phyloP scores from a whole-genome alignment of 2,797 vertebrate species.

The Emys orbicularis region DNA sequence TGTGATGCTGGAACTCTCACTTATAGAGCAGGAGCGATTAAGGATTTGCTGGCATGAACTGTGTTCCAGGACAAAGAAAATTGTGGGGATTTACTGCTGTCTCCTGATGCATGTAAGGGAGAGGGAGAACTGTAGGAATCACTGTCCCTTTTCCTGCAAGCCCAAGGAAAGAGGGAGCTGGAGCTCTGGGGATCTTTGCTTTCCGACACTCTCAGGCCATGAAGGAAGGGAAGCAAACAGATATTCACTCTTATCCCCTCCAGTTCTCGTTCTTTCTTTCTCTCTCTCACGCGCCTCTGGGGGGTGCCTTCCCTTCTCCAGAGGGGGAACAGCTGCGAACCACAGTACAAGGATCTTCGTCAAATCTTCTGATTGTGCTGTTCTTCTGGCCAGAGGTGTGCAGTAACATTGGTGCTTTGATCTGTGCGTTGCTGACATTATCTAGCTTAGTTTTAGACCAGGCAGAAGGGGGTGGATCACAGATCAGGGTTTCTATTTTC shows the following conservation, averaged over 20 bases:
- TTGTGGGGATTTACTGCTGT: neutral
- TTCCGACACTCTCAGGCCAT: neutral
- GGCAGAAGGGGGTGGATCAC: neutral
- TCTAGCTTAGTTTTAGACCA: neutral
- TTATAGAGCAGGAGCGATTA: constrained; percentile 32
- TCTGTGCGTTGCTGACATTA: neutral
- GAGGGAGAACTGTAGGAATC: rapidly evolving
- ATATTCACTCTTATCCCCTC: neutral
- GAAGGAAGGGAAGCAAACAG: neutral
- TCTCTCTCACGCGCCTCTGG: too few relatives aligned
- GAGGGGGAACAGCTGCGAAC: neutral
- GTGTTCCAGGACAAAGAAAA: neutral
- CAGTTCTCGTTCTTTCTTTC: neutral
- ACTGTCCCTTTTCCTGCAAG: neutral
- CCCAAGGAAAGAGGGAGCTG: neutral
- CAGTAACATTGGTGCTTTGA: neutral
- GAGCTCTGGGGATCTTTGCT: neutral
- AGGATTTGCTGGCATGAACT: neutral
- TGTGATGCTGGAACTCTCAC: constrained; percentile 38
- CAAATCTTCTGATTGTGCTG: neutral
- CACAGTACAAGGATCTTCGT: neutral
- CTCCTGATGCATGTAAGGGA: rapidly evolving
- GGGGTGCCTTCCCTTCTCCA: too few relatives aligned
- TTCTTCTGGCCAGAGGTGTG: neutral
- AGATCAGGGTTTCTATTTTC: constrained; percentile 18